Conservation (phyloP, 2,888 invertebrate genomes). For the Monopis laevigella region DNA sequence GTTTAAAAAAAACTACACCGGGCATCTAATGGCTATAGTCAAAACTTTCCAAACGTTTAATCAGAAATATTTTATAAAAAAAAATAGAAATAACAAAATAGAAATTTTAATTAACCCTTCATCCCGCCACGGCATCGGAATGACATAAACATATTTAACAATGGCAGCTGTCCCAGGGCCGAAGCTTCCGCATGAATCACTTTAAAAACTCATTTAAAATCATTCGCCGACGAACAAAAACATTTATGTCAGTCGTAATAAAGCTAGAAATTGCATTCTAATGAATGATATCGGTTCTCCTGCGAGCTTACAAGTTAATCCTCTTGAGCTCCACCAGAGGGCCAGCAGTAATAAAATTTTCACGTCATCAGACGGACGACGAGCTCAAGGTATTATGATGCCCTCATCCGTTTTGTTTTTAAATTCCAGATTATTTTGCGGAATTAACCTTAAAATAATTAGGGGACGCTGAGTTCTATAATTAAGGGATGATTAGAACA, state of each 20-base stretch:
- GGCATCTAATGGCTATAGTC: too few relatives aligned
- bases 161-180: slow-evolving; percentile 13
- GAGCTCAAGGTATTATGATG: slow-evolving; percentile 38
- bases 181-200: slow-evolving; percentile 27
- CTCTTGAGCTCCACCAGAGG: slow-evolving; percentile 40
- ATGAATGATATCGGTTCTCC: slow-evolving; percentile 60
- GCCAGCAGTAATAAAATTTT: slow-evolving; percentile 50
- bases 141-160: slow-evolving; percentile 3
- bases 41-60: too few relatives aligned
- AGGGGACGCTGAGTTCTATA: slow-evolving; percentile 13
- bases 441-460: slow-evolving; percentile 25
- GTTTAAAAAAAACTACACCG: too few relatives aligned
- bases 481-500: too few relatives aligned
- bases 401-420: slow-evolving; percentile 35
- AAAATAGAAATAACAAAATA: background rate
- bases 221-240: slow-evolving; percentile 28
- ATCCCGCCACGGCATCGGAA: background rate
- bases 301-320: slow-evolving; percentile 62
- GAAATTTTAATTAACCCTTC: slow-evolving; percentile 4
- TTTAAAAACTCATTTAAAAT: slow-evolving; percentile 41
- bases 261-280: slow-evolving; percentile 56
- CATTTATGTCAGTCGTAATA: slow-evolving; percentile 41
- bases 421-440: slow-evolving; percentile 26
- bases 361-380: slow-evolving; percentile 40
- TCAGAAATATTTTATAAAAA: too few relatives aligned